Percentiles rank a stretch among this genome's conserved stretches.
These are phyloP conservation scores for Carlito syrichta DNA, from an alignment of 2,113 vertebrate genomes.

Conservation along the genomic window DNA sequence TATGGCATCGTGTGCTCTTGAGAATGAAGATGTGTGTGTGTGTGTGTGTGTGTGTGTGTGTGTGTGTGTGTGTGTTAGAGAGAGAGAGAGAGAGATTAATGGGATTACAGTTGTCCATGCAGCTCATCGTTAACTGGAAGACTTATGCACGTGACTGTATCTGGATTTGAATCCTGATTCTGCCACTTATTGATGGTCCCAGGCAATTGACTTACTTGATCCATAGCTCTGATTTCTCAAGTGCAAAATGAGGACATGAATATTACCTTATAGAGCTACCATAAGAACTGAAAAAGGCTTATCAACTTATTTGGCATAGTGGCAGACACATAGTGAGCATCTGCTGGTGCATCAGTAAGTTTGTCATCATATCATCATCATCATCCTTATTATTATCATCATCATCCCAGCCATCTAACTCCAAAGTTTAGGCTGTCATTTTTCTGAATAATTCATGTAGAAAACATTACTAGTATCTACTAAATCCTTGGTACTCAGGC, in stretches of 20 bases:
- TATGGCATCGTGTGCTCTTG: too few species aligned
- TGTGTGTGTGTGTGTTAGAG: too few species aligned
- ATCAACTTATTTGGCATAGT: background rate
- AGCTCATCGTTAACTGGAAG: background rate
- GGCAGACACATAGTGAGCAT: background rate
- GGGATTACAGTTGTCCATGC: too few species aligned
- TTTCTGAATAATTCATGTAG: constrained; percentile 1
- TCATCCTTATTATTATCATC: background rate
- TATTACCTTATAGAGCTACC: background rate
- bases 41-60: too few species aligned
- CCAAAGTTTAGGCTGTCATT: background rate
- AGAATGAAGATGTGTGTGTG: too few species aligned
- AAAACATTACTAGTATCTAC: background rate
- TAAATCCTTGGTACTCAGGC: background rate
- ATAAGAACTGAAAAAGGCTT: background rate
- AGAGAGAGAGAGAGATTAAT: too few species aligned
- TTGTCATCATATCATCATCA: too few species aligned
- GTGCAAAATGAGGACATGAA: background rate
- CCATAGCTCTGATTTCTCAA: background rate
- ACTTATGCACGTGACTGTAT: background rate
- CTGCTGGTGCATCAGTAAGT: background rate
- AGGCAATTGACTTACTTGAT: background rate
- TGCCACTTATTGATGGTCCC: background rate
- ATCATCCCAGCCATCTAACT: background rate
- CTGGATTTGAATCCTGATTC: background rate